Conservation (phyloP, 2,797 vertebrate genomes). For the Hypotaenidia okinawae region DNA sequence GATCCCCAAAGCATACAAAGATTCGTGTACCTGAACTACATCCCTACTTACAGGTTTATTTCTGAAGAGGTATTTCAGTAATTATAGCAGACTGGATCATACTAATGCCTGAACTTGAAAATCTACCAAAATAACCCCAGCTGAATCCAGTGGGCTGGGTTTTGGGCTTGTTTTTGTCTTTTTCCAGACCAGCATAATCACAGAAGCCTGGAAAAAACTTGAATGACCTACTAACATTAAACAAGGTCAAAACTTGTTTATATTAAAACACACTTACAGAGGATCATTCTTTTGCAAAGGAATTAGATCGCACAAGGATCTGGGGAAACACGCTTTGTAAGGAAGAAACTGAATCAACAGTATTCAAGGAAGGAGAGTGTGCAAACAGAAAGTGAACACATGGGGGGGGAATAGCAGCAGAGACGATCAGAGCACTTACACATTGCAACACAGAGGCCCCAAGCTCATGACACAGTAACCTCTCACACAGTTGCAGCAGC, state of each 20-base stretch:
- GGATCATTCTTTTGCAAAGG: background rate
- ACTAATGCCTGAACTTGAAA: background rate
- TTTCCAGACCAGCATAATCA: background rate
- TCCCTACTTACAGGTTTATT: background rate
- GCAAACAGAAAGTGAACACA: background rate
- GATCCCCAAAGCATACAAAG: background rate
- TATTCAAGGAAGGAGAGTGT: background rate
- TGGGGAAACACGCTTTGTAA: background rate
- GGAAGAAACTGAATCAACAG: background rate
- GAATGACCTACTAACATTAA: background rate
- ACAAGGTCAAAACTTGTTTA: constrained; percentile 47
- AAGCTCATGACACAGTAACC: background rate
- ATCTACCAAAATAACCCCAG: background rate
- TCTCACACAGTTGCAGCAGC: background rate
- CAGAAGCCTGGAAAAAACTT: background rate
- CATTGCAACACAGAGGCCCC: background rate
- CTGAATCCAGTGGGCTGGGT: background rate
- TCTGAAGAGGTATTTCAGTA: background rate
- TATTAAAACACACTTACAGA: background rate
- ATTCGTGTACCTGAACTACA: background rate
- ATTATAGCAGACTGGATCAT: background rate
- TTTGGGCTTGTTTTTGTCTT: background rate
- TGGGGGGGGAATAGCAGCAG: background rate
- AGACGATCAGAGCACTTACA: background rate
- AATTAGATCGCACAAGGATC: background rate